Conservation (phyloP, 2,797 vertebrate genomes). For the Manis pentadactyla region DNA sequence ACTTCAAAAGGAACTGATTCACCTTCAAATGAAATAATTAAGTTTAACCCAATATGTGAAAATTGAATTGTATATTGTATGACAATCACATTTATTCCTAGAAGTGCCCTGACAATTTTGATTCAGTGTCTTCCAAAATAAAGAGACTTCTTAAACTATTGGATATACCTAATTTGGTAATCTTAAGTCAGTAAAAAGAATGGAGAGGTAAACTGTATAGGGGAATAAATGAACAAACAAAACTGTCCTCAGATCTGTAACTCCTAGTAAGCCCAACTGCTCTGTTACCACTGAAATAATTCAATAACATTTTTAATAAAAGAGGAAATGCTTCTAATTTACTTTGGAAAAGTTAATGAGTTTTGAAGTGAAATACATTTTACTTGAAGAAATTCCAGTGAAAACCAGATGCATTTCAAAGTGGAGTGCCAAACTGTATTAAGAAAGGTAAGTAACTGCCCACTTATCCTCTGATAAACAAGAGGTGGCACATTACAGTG, state of each 20-base stretch:
- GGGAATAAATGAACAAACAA: neutral
- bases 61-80: conserved; percentile 14
- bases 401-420: conserved; percentile 59
- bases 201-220: neutral
- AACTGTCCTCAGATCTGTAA: conserved; percentile 67
- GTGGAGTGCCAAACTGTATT: neutral
- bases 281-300: conserved; percentile 29
- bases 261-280: neutral
- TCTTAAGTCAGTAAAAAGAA: conserved; percentile 60
- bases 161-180: conserved; percentile 53
- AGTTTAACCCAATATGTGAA: conserved; percentile 9
- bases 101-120: conserved; percentile 12
- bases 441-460: conserved; percentile 1
- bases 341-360: conserved; percentile 67
- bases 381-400: conserved; percentile 68
- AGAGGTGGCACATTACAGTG: neutral
- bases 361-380: conserved; percentile 63
- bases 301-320: conserved; percentile 67
- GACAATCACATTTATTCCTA: conserved; percentile 55
- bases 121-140: conserved; percentile 24
- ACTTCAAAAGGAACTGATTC: conserved; percentile 58
- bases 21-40: conserved; percentile 46
- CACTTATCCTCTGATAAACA: neutral
- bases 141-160: conserved; percentile 18
- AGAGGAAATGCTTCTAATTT: conserved; percentile 74